Percentiles rank a stretch among this genome's conserved stretches.
phyloP scores from a whole-genome alignment of 1,140 invertebrate genomes.

The Asobara japonica region DNA sequence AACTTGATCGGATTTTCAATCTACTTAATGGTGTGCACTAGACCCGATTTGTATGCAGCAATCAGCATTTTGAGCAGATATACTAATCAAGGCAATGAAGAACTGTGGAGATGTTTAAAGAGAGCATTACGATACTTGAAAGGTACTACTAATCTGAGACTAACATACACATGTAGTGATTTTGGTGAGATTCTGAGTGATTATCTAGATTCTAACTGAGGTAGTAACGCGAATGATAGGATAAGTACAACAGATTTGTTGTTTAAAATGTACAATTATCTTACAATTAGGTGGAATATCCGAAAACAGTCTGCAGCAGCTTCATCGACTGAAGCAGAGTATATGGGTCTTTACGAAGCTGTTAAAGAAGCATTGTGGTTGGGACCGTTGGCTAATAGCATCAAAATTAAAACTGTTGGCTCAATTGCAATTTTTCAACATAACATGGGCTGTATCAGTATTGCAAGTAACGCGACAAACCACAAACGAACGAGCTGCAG shows the following conservation, averaged over 20 bases:
- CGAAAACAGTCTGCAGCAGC: no score
- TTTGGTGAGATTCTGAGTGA: constrained; percentile 28
- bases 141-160: constrained; percentile 48
- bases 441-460: constrained; percentile 20
- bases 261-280: no score
- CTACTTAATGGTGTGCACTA: constrained; percentile 30
- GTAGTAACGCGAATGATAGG: background rate
- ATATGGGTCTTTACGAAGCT: no score
- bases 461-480: constrained; percentile 4
- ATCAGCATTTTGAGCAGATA: constrained; percentile 24
- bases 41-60: constrained; percentile 21
- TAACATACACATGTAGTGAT: constrained; percentile 33
- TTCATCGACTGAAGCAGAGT: no score
- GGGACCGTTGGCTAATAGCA: no score
- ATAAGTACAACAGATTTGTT: no score
- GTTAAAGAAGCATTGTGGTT: no score
- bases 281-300: no score
- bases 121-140: constrained; percentile 46
- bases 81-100: constrained; percentile 26
- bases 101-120: constrained; percentile 48
- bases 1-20: constrained; percentile 26
- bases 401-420: no score
- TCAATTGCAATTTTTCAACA: background rate
- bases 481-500: background rate
- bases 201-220: constrained; percentile 1